A percentile compares a stretch with the other conserved stretches of the same genome.
These are phyloP conservation scores for Eulemur albifrons DNA, from an alignment of 2,797 vertebrate species.

Conservation along the genomic window DNA sequence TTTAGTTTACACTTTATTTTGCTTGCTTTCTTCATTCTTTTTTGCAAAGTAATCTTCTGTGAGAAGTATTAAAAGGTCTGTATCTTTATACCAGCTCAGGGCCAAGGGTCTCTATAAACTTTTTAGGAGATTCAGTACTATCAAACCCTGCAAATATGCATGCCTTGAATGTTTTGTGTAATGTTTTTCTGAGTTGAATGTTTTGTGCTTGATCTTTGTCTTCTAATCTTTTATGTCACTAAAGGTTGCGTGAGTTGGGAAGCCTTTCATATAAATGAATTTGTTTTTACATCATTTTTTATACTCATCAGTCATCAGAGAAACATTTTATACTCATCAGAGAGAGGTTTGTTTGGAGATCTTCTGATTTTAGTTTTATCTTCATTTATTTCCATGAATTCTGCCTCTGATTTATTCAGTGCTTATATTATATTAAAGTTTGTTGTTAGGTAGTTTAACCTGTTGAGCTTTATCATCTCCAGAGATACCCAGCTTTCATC, in stretches of 20 bases:
- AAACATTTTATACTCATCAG: slow-evolving; percentile 91
- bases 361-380: slow-evolving; percentile 93
- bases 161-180: slow-evolving; percentile 91
- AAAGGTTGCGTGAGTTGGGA: slow-evolving; percentile 89
- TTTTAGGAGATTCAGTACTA: slow-evolving; percentile 88
- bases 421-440: slow-evolving; percentile 88
- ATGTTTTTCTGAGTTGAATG: slow-evolving; percentile 92
- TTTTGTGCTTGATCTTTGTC: slow-evolving; percentile 91
- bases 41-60: slow-evolving; percentile 90
- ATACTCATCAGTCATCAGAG: slow-evolving; percentile 93
- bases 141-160: slow-evolving; percentile 91
- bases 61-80: slow-evolving; percentile 89
- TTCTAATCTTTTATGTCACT: slow-evolving; percentile 93
- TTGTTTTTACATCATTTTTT: slow-evolving; percentile 90
- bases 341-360: slow-evolving; percentile 88
- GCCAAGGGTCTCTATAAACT: slow-evolving; percentile 87
- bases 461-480: slow-evolving; percentile 96
- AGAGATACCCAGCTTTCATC: slow-evolving; percentile 93
- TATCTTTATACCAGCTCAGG: slow-evolving; percentile 90
- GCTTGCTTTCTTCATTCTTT: slow-evolving; percentile 89
- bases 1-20: slow-evolving; percentile 88
- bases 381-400: slow-evolving; percentile 92
- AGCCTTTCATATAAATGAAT: slow-evolving; percentile 95
- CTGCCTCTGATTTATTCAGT: slow-evolving; percentile 91
- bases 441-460: slow-evolving; percentile 89